Base-by-base conservation (phyloP, 92 coral and sea anemone genomes). In the Parazoanthus swiftii region DNA sequence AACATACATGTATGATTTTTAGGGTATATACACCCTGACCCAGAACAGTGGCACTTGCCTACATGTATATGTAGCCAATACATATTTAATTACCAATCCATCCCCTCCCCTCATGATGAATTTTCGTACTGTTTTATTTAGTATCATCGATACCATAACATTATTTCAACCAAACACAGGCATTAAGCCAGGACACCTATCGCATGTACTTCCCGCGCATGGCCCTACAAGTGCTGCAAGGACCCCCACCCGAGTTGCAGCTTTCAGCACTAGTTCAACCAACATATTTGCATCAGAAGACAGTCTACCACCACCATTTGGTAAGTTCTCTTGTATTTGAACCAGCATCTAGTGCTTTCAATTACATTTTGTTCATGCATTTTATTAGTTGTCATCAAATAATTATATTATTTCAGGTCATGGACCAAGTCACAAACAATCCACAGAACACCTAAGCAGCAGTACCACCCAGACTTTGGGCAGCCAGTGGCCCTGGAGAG, bases 401-500 rank as follows among this genome's bases (percentile, higher is more conserved):
- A 29, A 29, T 29, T 29, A 0, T 29, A 29, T 29, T 18, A 63
- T 68, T 82, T 44, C 86, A 82, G 86, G 86, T 66, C 86, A 82
- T 82, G 86, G 86, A 42, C 86, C 86, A 82, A 67, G 86, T n/a
- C 86, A 82, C 39, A 82, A 82, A 48, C 75, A 48, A 81, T 85
- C 56, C 85, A 89, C 89, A 81, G 91, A 50, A 67, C 83, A 76
- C 79, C 86, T 68, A 65, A 56, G 90, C 70, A 85, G 81, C 75
- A 81, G 75, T 38, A 80, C 86, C 35, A 36, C 93, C 39, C 89
- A 85, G 73, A 85, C 74, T 42, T 81, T 63, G 66, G 56, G 88
- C 35, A 81, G 89, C 33, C 92, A 82, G 70, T 95, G 98, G 98
- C 93, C 91, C 0, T 95, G 98, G 98, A 82, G 98, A 38, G 94